phyloP scores from a whole-genome alignment of 2,888 invertebrate genomes.

The Euclidia mi region DNA sequence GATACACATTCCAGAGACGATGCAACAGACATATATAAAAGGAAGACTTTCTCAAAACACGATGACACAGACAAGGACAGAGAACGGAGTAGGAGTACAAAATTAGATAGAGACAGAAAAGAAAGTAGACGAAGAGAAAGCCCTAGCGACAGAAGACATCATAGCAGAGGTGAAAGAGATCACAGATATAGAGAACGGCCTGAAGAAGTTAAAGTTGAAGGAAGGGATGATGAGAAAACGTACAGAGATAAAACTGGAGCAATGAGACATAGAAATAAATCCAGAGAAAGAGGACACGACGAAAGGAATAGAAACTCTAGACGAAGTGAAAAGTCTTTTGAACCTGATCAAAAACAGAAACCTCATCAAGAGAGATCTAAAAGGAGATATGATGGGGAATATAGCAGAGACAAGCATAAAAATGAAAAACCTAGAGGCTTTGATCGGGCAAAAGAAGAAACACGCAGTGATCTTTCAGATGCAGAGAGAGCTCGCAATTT shows the following conservation, averaged over 20 bases:
- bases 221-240: not conserved
- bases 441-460: not conserved
- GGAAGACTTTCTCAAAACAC: no score
- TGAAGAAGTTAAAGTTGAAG: not conserved
- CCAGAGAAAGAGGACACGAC: conserved; percentile 1
- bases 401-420: not conserved
- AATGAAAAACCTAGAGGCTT: not conserved
- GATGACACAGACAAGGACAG: not conserved
- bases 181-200: conserved; percentile 1
- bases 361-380: not conserved
- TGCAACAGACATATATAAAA: conserved; percentile 4
- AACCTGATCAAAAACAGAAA: not conserved
- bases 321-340: not conserved
- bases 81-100: not conserved
- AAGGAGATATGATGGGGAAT: not conserved
- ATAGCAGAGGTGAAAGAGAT: not conserved
- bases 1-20: conserved; percentile 7
- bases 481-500: conserved; percentile 18
- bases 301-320: conserved; percentile 4
- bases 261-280: not conserved
- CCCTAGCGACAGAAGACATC: conserved; percentile 1
- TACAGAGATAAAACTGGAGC: conserved; percentile 4
- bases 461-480: conserved; percentile 1
- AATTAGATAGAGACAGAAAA: no score
- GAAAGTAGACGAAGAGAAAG: not conserved